These are phyloP conservation scores for Elgaria multicarinata DNA, from an alignment of 2,113 vertebrate species.

Conservation along the genomic window DNA sequence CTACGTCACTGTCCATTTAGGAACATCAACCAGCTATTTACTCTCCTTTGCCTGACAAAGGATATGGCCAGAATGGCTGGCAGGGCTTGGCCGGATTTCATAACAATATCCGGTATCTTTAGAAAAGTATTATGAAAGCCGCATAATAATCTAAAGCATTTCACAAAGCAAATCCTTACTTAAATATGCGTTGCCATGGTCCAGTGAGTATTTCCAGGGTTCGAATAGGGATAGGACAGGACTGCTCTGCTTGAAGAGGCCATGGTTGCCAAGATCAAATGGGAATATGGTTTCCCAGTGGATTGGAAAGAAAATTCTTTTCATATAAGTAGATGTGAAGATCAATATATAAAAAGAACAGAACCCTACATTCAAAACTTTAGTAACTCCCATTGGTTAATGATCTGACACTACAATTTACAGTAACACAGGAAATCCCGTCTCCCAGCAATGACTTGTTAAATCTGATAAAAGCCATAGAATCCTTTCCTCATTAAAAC, in stretches of 20 bases:
- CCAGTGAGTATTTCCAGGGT: neutral
- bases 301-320: neutral
- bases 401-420: constrained; percentile 42
- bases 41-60: neutral
- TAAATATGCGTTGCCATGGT: neutral
- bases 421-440: constrained; percentile 53
- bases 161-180: neutral
- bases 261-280: neutral
- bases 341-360: constrained; percentile 10
- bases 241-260: neutral
- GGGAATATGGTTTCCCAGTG: neutral
- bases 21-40: neutral
- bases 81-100: neutral
- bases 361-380: constrained; percentile 36
- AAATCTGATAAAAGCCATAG: constrained; percentile 41
- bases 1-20: too few species aligned
- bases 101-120: neutral
- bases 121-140: neutral
- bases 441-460: constrained; percentile 47
- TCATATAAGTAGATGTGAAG: neutral
- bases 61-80: neutral
- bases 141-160: neutral
- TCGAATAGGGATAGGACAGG: neutral
- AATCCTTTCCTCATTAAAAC: constrained; percentile 55
- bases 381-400: constrained; percentile 35